phyloP scores from a whole-genome alignment of 2,888 invertebrate species.

The Arctia plantaginis region DNA sequence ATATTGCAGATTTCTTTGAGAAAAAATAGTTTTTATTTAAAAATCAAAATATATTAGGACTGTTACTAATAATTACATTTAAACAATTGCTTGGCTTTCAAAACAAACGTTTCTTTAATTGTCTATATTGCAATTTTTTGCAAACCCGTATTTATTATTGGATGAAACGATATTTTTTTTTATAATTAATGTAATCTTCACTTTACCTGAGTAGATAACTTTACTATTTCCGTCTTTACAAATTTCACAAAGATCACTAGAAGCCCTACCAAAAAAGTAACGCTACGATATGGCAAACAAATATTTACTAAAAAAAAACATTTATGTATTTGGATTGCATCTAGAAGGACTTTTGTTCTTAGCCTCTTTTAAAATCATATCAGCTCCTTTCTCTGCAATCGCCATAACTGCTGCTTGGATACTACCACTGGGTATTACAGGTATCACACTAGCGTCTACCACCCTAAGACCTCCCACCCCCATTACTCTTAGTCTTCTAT shows the following conservation, averaged over 20 bases:
- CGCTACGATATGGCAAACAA: not conserved
- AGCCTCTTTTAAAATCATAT: conserved; percentile 45
- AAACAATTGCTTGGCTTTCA: no score
- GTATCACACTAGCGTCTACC: conserved; percentile 88
- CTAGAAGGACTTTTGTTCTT: not conserved
- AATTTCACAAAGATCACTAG: not conserved
- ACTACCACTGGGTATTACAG: conserved; percentile 84
- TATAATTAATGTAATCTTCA: no score
- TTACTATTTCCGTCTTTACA: no score
- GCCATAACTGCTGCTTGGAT: conserved; percentile 87
- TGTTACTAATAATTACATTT: no score
- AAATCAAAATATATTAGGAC: no score
- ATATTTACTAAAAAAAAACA: not conserved
- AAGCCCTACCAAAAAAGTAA: not conserved
- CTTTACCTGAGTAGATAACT: no score
- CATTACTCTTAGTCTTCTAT: conserved; percentile 65
- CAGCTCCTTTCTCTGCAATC: conserved; percentile 86
- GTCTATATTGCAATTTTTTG: no score
- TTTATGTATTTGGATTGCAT: not conserved
- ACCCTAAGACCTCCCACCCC: conserved; percentile 86
- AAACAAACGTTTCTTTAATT: no score
- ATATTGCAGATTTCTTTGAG: no score
- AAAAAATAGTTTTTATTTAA: no score
- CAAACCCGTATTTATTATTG: no score
- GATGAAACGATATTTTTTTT: no score